Evolutionary conservation across 2,113 vertebrate species (phyloP), one percentile per base, ranked within the genome.

Genomic region (Centropristis striata): DNA sequence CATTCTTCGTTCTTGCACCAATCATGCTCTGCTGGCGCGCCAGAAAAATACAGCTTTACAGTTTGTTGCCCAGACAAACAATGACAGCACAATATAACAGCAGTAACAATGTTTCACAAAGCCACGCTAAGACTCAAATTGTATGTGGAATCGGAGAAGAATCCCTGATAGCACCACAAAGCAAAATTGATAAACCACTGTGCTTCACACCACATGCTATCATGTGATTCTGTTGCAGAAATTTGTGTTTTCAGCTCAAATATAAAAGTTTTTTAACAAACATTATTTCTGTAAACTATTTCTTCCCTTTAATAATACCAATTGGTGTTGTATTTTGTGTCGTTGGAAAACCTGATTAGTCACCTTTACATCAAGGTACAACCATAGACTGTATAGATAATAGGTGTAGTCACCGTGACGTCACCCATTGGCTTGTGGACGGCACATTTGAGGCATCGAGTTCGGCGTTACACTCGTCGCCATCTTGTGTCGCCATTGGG

Each of bases 11-110:
- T 76, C 59, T 42, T 16, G 18, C 58, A 58, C 67, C 46, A 69
- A 64, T 77, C 54, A 67, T 51, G 63, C 21, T 84, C 80, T 44
- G 61, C 67, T 44, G 25, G 37, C 41, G 5, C 4, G 4, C 18
- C 23, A 71, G 61, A 71, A 71, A 78, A 83, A 85, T 25, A 46
- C 32, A 3, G 16, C 49, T 88, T 87, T 51, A 46, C 66, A 68
- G 69, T 69, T 60, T 81, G 64, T 69, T 63, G 41, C 69, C 74
- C 55, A 73, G 83, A 71, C 60, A 79, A 91, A 72, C 67, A 71
- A 28, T 77, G 49, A 86, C 70, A 65, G 79, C 57, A 55, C 42
- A 60, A 46, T 41, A 69, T 23, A 75, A 75, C 60, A 25, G 54
- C 63, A 41, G 25, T 27, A 81, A 88, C 75, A 75, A 53, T 63